Evolutionary conservation across 2,888 invertebrate species (phyloP).

Genomic region (Leucoma salicis): DNA sequence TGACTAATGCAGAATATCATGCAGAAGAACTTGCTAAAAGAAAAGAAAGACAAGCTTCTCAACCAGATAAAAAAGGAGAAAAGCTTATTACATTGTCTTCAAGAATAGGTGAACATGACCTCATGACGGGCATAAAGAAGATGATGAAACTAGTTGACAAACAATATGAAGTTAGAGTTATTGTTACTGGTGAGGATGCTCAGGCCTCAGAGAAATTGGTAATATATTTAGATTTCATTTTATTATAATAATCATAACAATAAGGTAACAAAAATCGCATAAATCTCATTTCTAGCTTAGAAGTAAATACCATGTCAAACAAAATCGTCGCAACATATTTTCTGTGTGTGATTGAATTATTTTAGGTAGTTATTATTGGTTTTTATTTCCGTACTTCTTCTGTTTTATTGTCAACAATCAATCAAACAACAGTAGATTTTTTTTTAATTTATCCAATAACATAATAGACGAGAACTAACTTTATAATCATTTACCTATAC

Average conservation of each 20-base stretch:
- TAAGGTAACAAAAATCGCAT: too few relatives aligned
- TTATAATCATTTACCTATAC: too few relatives aligned
- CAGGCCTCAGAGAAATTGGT: slow-evolving; percentile 54
- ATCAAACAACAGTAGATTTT: too few relatives aligned
- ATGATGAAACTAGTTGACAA: slow-evolving; percentile 86
- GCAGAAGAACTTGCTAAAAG: slow-evolving; percentile 82
- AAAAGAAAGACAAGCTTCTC: slow-evolving; percentile 70
- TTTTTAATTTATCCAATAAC: too few relatives aligned
- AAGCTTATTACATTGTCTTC: slow-evolving; percentile 84
- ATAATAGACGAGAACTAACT: too few relatives aligned
- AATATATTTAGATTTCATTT: slow-evolving; percentile 5
- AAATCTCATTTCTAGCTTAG: background rate
- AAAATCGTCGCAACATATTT: too few relatives aligned
- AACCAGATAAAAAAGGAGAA: slow-evolving; percentile 79
- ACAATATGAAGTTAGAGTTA: slow-evolving; percentile 83
- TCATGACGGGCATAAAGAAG: slow-evolving; percentile 84
- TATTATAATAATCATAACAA: too few relatives aligned
- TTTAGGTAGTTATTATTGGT: too few relatives aligned
- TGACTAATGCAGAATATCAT: slow-evolving; percentile 85
- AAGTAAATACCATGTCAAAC: too few relatives aligned
- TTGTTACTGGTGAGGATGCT: slow-evolving; percentile 76
- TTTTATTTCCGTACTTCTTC: too few relatives aligned
- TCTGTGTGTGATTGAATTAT: too few relatives aligned
- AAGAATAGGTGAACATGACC: slow-evolving; percentile 85
- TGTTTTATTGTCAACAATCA: too few relatives aligned